A percentile compares a stretch with the other conserved stretches of the same genome.
Conservation (phyloP, 1,140 invertebrate species). For the Orussus abietinus region DNA sequence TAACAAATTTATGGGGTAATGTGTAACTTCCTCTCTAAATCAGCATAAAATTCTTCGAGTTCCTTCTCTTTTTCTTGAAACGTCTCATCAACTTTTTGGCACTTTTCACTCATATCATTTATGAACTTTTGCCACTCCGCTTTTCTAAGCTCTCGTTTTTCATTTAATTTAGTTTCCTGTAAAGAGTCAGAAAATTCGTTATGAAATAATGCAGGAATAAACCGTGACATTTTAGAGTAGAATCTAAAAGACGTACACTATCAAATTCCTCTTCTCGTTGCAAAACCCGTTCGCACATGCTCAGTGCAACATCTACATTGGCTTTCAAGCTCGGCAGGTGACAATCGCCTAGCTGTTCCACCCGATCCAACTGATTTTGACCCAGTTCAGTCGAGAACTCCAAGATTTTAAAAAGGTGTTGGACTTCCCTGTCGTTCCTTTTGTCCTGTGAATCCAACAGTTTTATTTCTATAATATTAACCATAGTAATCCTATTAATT, state of each 20-base stretch:
- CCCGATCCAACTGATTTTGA: conserved; percentile 65
- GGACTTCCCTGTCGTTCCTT: conserved; percentile 72
- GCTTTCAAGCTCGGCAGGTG: conserved; percentile 63
- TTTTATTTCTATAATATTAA: conserved; percentile 3
- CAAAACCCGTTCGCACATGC: conserved; percentile 58
- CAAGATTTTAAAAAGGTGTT: conserved; percentile 70
- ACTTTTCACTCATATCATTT: conserved; percentile 71
- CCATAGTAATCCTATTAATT: no score
- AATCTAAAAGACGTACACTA: conserved; percentile 45
- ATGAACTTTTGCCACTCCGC: conserved; percentile 70
- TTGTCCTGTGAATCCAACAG: conserved; percentile 60
- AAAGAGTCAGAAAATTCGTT: conserved; percentile 21
- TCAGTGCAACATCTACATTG: conserved; percentile 64
- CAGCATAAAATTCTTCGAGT: conserved; percentile 67
- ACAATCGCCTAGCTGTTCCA: conserved; percentile 57
- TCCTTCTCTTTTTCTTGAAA: conserved; percentile 77
- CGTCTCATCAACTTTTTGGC: conserved; percentile 68
- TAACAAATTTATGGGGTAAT: conserved; percentile 46
- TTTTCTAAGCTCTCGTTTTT: conserved; percentile 60
- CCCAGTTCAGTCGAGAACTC: conserved; percentile 75
- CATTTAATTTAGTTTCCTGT: conserved; percentile 54
- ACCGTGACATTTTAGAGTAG: conserved; percentile 14
- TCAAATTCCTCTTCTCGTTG: conserved; percentile 54
- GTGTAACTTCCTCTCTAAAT: conserved; percentile 70
- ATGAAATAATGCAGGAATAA: conserved; percentile 11